Evolutionary conservation across 1,140 invertebrate genomes (phyloP).

Genomic region (Lepidurus packardi): DNA sequence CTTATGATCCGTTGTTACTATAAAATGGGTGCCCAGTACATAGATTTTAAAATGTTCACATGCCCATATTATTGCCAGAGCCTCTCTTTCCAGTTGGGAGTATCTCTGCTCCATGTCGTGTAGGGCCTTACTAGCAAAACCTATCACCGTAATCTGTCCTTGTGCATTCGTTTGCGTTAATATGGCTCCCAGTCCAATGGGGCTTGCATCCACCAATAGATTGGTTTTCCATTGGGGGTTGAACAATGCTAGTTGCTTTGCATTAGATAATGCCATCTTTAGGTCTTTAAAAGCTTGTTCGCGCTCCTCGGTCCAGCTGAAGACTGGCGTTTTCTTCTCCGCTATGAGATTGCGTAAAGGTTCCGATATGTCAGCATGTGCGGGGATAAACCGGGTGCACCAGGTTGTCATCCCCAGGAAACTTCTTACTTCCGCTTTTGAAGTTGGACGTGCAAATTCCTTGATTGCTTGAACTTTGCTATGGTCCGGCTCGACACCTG

Average conservation of each 20-base stretch:
- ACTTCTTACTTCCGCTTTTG: neutral
- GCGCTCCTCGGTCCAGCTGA: neutral
- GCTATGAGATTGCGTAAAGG: neutral
- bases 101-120: conserved; percentile 39
- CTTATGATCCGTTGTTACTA: neutral
- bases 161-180: neutral
- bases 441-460: neutral
- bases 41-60: conserved; percentile 38
- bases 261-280: neutral
- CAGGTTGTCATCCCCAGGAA: neutral
- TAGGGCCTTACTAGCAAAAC: conserved; percentile 37
- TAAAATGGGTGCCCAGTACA: neutral
- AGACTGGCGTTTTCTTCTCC: neutral
- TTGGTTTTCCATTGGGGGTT: neutral
- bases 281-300: neutral
- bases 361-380: neutral
- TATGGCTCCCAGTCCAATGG: neutral
- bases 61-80: neutral
- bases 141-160: neutral
- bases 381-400: neutral
- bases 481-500: neutral
- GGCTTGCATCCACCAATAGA: neutral
- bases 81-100: conserved; percentile 42
- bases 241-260: neutral
- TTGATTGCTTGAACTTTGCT: neutral